These are phyloP conservation scores for Fistularia commersonii DNA, from an alignment of 2,797 vertebrate genomes.

Conservation along the genomic window DNA sequence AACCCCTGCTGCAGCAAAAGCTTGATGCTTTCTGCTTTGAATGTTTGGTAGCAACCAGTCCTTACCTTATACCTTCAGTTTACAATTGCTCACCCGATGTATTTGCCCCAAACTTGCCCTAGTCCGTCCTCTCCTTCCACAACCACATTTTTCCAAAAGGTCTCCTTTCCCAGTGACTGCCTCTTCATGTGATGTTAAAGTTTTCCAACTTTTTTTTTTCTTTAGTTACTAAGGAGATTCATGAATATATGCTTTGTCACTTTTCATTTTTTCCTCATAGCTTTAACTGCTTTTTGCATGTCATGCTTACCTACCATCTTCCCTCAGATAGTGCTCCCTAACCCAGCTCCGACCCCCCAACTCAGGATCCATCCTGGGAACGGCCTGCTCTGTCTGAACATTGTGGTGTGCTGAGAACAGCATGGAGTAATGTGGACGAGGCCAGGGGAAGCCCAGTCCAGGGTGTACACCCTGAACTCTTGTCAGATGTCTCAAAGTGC, in stretches of 20 bases:
- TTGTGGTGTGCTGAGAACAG: conserved; percentile 77
- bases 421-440: conserved; percentile 77
- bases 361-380: conserved; percentile 57
- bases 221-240: conserved; percentile 51
- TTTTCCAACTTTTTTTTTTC: conserved; percentile 37
- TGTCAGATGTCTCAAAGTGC: conserved; percentile 62
- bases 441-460: conserved; percentile 52
- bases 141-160: conserved; percentile 21
- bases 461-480: conserved; percentile 43
- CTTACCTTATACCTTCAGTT: conserved; percentile 68
- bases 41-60: conserved; percentile 74
- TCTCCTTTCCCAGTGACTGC: conserved; percentile 45
- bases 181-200: conserved; percentile 49
- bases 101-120: conserved; percentile 56
- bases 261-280: conserved; percentile 39
- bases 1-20: conserved; percentile 65
- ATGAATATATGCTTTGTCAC: conserved; percentile 29
- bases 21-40: conserved; percentile 75
- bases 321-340: conserved; percentile 21
- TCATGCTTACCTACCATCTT: conserved; percentile 30
- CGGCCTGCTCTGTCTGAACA: conserved; percentile 73
- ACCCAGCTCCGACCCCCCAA: conserved; percentile 38
- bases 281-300: conserved; percentile 68
- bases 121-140: conserved; percentile 35
- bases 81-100: conserved; percentile 65